Base-by-base conservation (phyloP, 2,113 vertebrate species). In the Gallinago media region DNA sequence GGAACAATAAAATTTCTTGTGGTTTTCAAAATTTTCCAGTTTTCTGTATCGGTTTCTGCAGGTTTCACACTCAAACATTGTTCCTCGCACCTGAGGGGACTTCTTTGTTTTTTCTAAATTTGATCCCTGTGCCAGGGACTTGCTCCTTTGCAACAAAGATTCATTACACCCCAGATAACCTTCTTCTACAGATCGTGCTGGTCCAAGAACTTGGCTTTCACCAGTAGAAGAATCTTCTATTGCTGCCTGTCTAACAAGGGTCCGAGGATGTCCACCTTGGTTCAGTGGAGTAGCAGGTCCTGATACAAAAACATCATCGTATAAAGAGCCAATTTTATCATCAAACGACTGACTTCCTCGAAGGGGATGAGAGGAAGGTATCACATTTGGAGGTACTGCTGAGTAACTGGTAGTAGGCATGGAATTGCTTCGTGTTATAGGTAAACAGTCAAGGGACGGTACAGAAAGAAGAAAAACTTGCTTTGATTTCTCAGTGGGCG, bases 1-100 rank as follows among this genome's bases (percentile, higher is more conserved):
- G 15, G 99, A 99, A 89, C 99, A 99, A 92, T 99, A 99, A 98
- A 99, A 99, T 87, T 99, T 99, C 91, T 99, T 99, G 90, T 99
- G 99, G 85, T 99, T 99, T 98, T 99, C 99, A 94, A 99, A 99
- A 82, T 99, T 99, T 97, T 99, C 99, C 83, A 99, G 95, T 96
- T 99, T 99, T 88, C 99, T 98, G 5, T 99, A 99, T 62, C 99
- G 97, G 84, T 99, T 99, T 56, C 99, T 98, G 91, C 99, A 99
- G 12, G 99, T 99, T 97, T 99, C 99, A 96, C 99, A 99, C 94
- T 99, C 99, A 73, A 99, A 99, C 99, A 99, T 99, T 11, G 99
- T 99, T 74, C 99, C 99, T 96, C 99, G 98, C 54, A 98, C 99
- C 93, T 99, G 99, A 77, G 98, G 98, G 31, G 98, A 98, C 82